phyloP scores from a whole-genome alignment of 2,888 invertebrate genomes.

The Eupithecia subumbrata region DNA sequence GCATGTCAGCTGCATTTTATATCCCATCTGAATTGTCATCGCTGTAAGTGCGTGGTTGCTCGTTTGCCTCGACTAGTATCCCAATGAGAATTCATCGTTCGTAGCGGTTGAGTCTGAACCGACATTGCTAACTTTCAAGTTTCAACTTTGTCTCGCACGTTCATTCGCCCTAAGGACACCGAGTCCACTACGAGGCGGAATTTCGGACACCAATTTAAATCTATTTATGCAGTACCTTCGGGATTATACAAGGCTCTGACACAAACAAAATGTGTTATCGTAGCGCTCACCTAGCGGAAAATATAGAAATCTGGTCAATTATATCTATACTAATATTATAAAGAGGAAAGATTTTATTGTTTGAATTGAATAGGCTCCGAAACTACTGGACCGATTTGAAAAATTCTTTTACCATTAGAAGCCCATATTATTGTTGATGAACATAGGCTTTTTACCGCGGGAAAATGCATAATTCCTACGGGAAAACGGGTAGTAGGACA shows the following conservation, averaged over 20 bases:
- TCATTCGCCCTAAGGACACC: conserved; percentile 59
- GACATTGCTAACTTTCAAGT: conserved; percentile 73
- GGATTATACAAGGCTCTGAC: conserved; percentile 47
- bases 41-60: not conserved
- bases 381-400: no score
- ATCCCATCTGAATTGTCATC: not conserved
- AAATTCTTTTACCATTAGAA: no score
- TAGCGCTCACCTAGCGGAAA: not conserved
- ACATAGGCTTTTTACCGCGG: no score
- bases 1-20: not conserved
- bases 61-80: conserved; percentile 42
- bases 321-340: not conserved
- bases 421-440: no score
- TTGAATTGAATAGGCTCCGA: no score
- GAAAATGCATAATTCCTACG: no score
- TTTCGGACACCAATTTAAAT: conserved; percentile 69
- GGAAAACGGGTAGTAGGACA: no score
- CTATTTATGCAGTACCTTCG: conserved; percentile 71
- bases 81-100: conserved; percentile 63
- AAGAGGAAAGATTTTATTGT: no score
- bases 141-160: conserved; percentile 67
- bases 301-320: not conserved
- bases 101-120: conserved; percentile 59
- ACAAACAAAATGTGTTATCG: not conserved
- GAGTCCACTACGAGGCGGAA: conserved; percentile 64